Conservation (phyloP, 1,140 invertebrate genomes). For the Drosophila serrata region DNA sequence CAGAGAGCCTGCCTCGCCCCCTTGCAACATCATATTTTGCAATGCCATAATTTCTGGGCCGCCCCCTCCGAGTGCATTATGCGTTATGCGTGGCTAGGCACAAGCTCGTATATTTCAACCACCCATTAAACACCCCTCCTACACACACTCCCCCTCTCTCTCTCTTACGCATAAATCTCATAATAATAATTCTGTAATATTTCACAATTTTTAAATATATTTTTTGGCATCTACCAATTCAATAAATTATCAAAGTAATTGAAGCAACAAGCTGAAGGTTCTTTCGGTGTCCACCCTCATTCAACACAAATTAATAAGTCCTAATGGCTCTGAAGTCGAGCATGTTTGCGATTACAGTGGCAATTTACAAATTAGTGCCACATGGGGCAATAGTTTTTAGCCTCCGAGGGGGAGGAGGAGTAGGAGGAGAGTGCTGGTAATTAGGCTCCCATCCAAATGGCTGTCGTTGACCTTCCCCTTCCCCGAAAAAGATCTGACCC, state of each 20-base stretch:
- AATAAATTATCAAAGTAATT: conserved; percentile 75
- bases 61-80: conserved; percentile 28
- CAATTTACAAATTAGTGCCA: conserved; percentile 83
- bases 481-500: conserved; percentile 31
- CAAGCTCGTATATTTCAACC: conserved; percentile 18
- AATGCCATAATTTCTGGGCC: conserved; percentile 72
- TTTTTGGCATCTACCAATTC: conserved; percentile 28
- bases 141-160: conserved; percentile 14
- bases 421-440: conserved; percentile 34
- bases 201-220: conserved; percentile 39
- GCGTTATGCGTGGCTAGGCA: conserved; percentile 75
- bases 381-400: conserved; percentile 64
- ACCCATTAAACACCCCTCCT: conserved; percentile 14
- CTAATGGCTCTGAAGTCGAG: conserved; percentile 53
- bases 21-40: conserved; percentile 77
- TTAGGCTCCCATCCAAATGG: conserved; percentile 65
- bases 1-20: conserved; percentile 58
- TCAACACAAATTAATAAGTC: conserved; percentile 73
- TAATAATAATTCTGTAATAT: conserved; percentile 38
- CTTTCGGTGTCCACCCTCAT: conserved; percentile 56
- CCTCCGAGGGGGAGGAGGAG: too few species aligned
- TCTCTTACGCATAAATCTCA: conserved; percentile 59
- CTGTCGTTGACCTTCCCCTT: conserved; percentile 41
- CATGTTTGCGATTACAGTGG: conserved; percentile 76
- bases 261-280: conserved; percentile 45